Conservation (phyloP, 2,113 vertebrate species). For the Pygoscelis antarcticus region DNA sequence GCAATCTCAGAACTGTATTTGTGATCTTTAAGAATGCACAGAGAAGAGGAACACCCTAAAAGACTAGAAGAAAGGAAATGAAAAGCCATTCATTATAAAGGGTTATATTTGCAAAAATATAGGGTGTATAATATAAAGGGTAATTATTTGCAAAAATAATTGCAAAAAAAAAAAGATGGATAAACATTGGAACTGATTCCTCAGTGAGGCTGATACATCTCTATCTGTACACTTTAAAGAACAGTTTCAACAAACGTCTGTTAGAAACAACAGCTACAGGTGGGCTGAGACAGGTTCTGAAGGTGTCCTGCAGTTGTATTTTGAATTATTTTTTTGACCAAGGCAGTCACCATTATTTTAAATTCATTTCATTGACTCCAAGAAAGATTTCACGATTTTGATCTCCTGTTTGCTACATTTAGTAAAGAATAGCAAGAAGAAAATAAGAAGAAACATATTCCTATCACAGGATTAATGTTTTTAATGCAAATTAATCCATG, state of each 20-base stretch:
- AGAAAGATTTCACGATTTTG: neutral
- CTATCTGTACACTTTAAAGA: neutral
- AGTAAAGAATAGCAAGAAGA: neutral
- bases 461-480: neutral
- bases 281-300: neutral
- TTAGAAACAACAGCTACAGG: neutral
- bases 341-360: neutral
- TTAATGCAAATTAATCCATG: neutral
- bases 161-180: neutral
- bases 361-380: neutral
- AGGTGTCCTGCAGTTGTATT: neutral
- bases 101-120: neutral
- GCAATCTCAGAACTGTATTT: neutral
- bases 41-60: neutral
- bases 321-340: neutral
- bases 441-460: neutral
- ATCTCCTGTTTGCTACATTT: neutral
- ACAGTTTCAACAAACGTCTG: neutral
- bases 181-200: neutral
- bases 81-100: neutral
- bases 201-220: neutral
- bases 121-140: neutral
- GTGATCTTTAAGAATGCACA: neutral
- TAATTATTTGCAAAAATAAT: neutral
- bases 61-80: neutral